phyloP scores from a whole-genome alignment of 64 coral and sea anemone genomes.

The Actinia equina region DNA sequence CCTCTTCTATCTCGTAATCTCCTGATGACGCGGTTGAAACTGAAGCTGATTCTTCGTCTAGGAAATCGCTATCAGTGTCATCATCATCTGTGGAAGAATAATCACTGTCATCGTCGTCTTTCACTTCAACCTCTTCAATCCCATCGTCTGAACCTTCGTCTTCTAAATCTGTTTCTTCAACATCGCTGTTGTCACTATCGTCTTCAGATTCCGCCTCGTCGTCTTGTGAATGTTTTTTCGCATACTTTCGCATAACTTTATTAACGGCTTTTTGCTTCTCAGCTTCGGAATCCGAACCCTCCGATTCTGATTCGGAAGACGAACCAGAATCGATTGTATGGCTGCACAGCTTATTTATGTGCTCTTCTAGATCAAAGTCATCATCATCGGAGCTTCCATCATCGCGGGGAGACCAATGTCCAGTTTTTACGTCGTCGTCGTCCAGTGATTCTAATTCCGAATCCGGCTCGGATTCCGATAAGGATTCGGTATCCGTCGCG shows the following conservation, averaged over 20 bases:
- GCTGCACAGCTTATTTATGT: constrained; percentile 29
- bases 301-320: not conserved
- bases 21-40: not conserved
- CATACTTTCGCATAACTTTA: not conserved
- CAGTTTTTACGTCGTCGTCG: not conserved
- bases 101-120: not conserved
- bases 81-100: not conserved
- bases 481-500: not conserved
- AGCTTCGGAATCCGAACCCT: not conserved
- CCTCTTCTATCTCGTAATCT: not conserved
- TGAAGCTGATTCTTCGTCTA: not conserved
- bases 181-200: too few species aligned
- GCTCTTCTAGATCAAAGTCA: constrained; percentile 35
- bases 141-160: not conserved
- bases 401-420: not conserved
- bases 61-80: not conserved
- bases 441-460: not conserved
- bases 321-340: constrained; percentile 8
- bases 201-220: not conserved
- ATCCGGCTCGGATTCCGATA: not conserved
- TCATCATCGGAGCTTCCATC: constrained; percentile 15
- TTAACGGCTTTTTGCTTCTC: constrained; percentile 4
- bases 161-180: not conserved
- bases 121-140: not conserved
- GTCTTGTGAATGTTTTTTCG: not conserved